phyloP scores from a whole-genome alignment of 2,888 invertebrate species.

The Diarsia brunnea region DNA sequence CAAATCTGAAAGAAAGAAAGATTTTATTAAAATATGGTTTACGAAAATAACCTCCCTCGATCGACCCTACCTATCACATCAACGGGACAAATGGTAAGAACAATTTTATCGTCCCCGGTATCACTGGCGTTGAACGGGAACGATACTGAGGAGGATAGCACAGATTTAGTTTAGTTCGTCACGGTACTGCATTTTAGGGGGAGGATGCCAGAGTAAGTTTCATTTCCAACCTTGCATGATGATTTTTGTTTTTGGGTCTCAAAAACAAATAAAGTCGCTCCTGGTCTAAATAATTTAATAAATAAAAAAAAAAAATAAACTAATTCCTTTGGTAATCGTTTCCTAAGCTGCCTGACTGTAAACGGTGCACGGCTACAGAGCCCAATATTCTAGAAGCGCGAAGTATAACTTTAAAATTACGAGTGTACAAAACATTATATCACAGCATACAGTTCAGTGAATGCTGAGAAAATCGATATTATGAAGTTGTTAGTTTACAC shows the following conservation, averaged over 20 bases:
- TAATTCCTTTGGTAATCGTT: too few species aligned
- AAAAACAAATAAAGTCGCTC: neutral
- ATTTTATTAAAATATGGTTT: neutral
- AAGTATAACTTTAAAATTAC: neutral
- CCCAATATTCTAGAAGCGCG: neutral
- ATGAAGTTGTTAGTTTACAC: slow-evolving; percentile 54
- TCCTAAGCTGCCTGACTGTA: neutral
- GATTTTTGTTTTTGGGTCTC: neutral
- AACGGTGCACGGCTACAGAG: neutral
- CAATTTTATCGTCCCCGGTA: neutral
- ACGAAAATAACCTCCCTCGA: neutral
- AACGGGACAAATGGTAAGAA: neutral
- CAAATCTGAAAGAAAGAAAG: slow-evolving; percentile 69
- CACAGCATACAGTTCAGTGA: slow-evolving; percentile 15
- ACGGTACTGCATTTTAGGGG: neutral
- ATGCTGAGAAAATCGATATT: slow-evolving; percentile 63
- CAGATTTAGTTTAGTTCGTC: neutral
- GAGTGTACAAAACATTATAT: neutral
- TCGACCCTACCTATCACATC: neutral
- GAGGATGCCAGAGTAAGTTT: neutral
- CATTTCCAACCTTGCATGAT: neutral
- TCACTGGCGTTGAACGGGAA: neutral
- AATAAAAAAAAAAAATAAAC: too few species aligned
- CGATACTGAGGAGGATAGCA: too few species aligned
- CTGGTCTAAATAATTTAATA: neutral